A percentile compares a stretch with the other conserved stretches of the same genome.
Evolutionary conservation across 1,140 invertebrate species (phyloP).

Genomic region (Zaprionus nigranus): DNA sequence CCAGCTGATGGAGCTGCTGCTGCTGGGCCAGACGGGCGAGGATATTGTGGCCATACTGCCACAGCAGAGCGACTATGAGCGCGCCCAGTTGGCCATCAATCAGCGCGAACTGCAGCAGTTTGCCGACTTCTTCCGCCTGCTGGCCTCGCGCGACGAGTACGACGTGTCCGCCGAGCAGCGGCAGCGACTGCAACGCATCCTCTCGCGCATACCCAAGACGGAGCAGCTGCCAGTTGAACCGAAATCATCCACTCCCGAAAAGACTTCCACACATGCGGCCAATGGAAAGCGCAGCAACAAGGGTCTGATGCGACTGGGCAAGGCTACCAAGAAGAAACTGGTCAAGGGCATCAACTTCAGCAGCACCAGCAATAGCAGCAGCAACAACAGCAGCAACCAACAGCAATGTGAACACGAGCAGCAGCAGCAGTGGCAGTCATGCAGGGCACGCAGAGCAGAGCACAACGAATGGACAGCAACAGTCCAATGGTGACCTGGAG

Average conservation of each 20-base stretch:
- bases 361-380: slow-evolving; percentile 28
- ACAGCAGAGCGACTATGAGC: slow-evolving; percentile 86
- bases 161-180: slow-evolving; percentile 72
- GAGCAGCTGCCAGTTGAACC: not conserved
- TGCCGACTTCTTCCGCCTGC: slow-evolving; percentile 85
- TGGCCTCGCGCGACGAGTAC: slow-evolving; percentile 63
- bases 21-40: slow-evolving; percentile 86
- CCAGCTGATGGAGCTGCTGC: slow-evolving; percentile 89
- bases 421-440: slow-evolving; percentile 3
- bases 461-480: slow-evolving; percentile 25
- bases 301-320: slow-evolving; percentile 72
- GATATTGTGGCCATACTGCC: slow-evolving; percentile 86
- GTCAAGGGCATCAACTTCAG: slow-evolving; percentile 80
- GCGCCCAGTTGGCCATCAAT: slow-evolving; percentile 89
- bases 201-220: slow-evolving; percentile 64
- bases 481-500: slow-evolving; percentile 57
- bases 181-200: slow-evolving; percentile 69
- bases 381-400: slow-evolving; percentile 6
- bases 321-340: slow-evolving; percentile 79
- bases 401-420: slow-evolving; percentile 9
- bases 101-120: slow-evolving; percentile 88
- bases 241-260: slow-evolving; percentile 24
- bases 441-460: not conserved
- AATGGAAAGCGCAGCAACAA: slow-evolving; percentile 66
- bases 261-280: slow-evolving; percentile 9